Percentiles rank a stretch among this genome's conserved stretches.
Evolutionary conservation across 2,888 invertebrate species (phyloP).

Genomic region (Oscheius myriophilus): DNA sequence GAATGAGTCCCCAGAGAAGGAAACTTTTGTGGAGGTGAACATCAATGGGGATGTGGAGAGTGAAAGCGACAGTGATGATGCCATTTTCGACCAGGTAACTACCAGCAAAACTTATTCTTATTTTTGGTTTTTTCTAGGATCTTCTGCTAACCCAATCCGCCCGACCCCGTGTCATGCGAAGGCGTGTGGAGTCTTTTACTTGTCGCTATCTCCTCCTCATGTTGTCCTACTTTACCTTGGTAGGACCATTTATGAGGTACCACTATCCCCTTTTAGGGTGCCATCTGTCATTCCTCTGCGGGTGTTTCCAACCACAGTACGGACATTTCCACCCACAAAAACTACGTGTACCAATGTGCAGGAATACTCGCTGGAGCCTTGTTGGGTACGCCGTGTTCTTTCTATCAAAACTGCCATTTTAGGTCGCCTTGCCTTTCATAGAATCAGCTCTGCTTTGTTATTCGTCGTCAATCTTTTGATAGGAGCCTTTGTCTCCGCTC

Average conservation of each 20-base stretch:
- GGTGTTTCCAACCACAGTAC: background rate
- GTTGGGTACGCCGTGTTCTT: background rate
- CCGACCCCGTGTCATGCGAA: conserved; percentile 9
- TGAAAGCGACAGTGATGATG: conserved; percentile 41
- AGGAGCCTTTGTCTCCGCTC: background rate
- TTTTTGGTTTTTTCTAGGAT: conserved; percentile 8
- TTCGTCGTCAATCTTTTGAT: conserved; percentile 5
- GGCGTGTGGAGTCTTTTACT: background rate
- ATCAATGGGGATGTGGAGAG: conserved; percentile 33
- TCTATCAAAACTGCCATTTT: background rate
- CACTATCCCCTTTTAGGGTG: background rate
- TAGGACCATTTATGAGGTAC: background rate
- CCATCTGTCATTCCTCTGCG: conserved; percentile 1
- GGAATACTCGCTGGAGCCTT: conserved; percentile 11
- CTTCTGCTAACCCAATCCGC: conserved; percentile 3
- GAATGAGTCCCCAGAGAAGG: conserved; percentile 22
- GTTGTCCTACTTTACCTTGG: conserved; percentile 20
- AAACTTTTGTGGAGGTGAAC: conserved; percentile 48
- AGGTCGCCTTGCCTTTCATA: conserved; percentile 3
- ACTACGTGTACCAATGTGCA: background rate
- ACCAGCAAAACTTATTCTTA: no score
- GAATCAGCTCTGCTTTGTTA: background rate
- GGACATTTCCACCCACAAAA: background rate
- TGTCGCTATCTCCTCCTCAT: conserved; percentile 18
- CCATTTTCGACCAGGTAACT: conserved; percentile 26